Evolutionary conservation across 2,797 vertebrate genomes (phyloP).

Genomic region (Amphiprion clarkii): DNA sequence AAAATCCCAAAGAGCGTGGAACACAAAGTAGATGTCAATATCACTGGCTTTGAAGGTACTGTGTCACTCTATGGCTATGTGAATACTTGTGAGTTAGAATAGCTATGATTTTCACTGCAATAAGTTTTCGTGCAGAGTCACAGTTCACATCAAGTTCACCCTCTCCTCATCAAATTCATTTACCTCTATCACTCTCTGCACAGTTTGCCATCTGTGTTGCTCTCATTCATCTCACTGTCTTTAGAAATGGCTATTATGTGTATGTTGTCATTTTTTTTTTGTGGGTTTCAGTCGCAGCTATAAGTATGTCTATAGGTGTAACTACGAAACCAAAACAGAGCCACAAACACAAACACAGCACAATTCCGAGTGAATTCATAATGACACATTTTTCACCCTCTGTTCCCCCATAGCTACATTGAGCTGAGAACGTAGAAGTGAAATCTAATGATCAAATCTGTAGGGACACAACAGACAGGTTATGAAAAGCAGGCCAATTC

Average conservation of each 20-base stretch:
- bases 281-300: not conserved
- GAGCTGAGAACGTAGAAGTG: constrained; percentile 6
- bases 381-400: constrained; percentile 30
- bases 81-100: not conserved
- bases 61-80: too few relatives aligned
- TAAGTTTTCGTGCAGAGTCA: not conserved
- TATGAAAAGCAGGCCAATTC: constrained; percentile 40
- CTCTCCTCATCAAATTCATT: not conserved
- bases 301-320: constrained; percentile 4
- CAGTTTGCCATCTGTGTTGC: constrained; percentile 8
- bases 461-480: constrained; percentile 39
- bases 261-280: not conserved
- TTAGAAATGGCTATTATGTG: not conserved
- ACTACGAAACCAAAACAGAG: constrained; percentile 14
- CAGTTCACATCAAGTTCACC: not conserved
- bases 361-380: constrained; percentile 11
- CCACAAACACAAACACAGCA: not conserved
- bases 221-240: not conserved
- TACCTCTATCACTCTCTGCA: not conserved
- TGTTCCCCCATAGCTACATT: constrained; percentile 13
- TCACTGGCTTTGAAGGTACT: too few relatives aligned
- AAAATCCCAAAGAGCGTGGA: too few relatives aligned
- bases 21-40: not conserved
- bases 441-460: constrained; percentile 50
- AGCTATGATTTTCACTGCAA: not conserved